phyloP scores from a whole-genome alignment of 2,113 vertebrate genomes.

The Bostrychus sinensis region DNA sequence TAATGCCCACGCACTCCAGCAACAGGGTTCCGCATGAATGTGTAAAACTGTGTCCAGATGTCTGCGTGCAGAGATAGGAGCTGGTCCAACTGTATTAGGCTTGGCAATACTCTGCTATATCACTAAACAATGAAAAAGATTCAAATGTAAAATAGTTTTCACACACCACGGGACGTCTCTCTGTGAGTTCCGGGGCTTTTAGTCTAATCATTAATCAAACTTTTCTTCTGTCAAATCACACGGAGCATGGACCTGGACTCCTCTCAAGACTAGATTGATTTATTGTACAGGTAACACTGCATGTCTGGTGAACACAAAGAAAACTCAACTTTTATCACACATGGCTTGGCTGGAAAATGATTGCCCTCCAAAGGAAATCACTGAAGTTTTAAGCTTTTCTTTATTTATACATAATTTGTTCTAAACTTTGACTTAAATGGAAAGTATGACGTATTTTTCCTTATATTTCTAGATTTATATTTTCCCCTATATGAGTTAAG shows the following conservation, averaged over 20 bases:
- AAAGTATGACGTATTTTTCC: no score
- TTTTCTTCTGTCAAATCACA: constrained; percentile 3
- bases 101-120: constrained; percentile 1
- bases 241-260: neutral
- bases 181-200: neutral
- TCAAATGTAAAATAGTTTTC: constrained; percentile 1
- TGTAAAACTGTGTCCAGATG: constrained; percentile 11
- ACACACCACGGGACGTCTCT: neutral
- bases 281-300: neutral
- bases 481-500: no score
- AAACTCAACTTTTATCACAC: constrained; percentile 19
- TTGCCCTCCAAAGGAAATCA: constrained; percentile 4
- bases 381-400: neutral
- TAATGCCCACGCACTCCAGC: constrained; percentile 35
- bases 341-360: neutral
- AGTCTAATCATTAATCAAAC: constrained; percentile 19
- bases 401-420: no score
- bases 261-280: constrained; percentile 8
- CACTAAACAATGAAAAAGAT: constrained; percentile 9
- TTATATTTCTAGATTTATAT: no score
- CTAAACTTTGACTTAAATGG: no score
- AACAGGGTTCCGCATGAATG: constrained; percentile 17
- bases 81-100: constrained; percentile 24
- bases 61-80: constrained; percentile 1
- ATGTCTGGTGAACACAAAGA: neutral